phyloP scores from a whole-genome alignment of 2,888 invertebrate species.

The Erebia aethiops region DNA sequence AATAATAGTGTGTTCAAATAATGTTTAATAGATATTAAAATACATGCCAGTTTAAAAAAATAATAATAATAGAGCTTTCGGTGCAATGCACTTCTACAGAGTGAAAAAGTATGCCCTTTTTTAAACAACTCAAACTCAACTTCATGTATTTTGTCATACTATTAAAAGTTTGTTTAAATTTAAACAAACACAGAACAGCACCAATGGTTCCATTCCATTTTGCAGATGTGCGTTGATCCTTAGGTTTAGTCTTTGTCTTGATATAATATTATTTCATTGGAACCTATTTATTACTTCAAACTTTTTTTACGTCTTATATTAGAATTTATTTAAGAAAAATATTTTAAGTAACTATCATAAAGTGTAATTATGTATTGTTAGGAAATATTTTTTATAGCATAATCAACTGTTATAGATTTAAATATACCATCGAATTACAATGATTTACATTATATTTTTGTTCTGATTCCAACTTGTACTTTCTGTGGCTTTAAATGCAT shows the following conservation, averaged over 20 bases:
- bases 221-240: too few relatives aligned
- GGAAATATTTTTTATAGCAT: not conserved
- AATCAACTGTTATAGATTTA: not conserved
- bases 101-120: too few relatives aligned
- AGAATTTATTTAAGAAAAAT: not conserved
- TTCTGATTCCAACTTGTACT: not conserved
- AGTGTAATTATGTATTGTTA: not conserved
- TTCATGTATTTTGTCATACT: too few relatives aligned
- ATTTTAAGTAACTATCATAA: not conserved
- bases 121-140: too few relatives aligned
- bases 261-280: not conserved
- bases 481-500: not conserved
- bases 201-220: too few relatives aligned
- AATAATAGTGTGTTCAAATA: slow-evolving; percentile 37
- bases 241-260: too few relatives aligned
- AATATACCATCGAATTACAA: not conserved
- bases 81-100: not conserved
- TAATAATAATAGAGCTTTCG: not conserved
- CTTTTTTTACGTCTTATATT: not conserved
- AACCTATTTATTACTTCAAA: not conserved
- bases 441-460: not conserved
- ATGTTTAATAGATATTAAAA: slow-evolving; percentile 4
- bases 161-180: too few relatives aligned
- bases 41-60: not conserved
- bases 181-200: too few relatives aligned